Evolutionary conservation across 2,797 vertebrate genomes (phyloP), one percentile per base, ranked within the genome.

Genomic region (Ctenosaura bakeri): DNA sequence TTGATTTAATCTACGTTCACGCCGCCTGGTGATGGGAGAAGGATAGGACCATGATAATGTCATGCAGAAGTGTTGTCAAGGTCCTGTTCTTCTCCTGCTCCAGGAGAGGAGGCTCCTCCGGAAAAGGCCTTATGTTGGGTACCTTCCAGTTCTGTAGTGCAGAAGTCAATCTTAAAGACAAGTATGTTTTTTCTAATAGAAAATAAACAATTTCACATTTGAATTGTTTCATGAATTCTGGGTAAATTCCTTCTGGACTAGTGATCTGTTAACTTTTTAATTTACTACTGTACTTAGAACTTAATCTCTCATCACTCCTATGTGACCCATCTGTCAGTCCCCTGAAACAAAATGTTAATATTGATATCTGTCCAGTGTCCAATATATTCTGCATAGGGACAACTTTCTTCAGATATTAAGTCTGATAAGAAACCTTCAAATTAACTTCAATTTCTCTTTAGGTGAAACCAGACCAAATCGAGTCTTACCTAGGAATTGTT

Each of bases 261-360:
- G 81, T 64, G 35, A 83, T 64, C 38, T 82, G 18, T 59, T 80
- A 80, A 80, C n/a, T 56, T 62, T 82, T 59, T 82, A 82, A 59
- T 82, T 64, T 83, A 35, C 22, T 24, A 83, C 56, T 64, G 42
- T 83, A 26, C 81, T 64, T 83, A 83, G 59, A 83, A 83, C 80
- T 59, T 62, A 35, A 62, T 64, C 22, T 42, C 14, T 83, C 59
- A 64, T 62, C n/a, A 42, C 59, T 59, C 35, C 42, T 82, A 14
- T 82, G 32, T 62, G 80, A 59, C 54, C 38, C 56, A 81, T 81
- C 52, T 56, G 52, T 32, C 32, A 81, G 16, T 81, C 56, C 18
- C 8, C 79, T 56, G n/a, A 35, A 83, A 64, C 9, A 42, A 83
- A 12, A 22, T 24, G 20, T 83, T 64, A n/a, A 12, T n/a, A 18